Evolutionary conservation across 2,113 vertebrate genomes (phyloP).

Genomic region (Psephotus haematonotus): DNA sequence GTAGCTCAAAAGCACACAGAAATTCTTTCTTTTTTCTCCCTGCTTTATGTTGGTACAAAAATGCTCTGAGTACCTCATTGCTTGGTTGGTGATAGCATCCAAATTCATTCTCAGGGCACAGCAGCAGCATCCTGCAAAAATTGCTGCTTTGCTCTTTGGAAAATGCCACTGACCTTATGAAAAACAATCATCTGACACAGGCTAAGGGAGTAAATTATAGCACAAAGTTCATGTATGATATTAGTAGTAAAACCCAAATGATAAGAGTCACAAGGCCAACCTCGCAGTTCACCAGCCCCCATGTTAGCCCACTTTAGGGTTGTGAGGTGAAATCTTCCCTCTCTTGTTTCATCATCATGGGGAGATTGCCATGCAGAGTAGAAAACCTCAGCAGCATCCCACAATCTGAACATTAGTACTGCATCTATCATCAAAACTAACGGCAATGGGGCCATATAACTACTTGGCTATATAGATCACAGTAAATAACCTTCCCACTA

Average conservation of each 20-base stretch:
- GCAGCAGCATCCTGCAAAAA: neutral
- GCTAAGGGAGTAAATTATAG: neutral
- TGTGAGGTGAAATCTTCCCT: neutral
- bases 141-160: neutral
- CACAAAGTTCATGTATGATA: neutral
- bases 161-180: conserved; percentile 6
- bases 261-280: neutral
- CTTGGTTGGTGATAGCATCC: neutral
- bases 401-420: neutral
- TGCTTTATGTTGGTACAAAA: neutral
- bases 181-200: neutral
- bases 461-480: neutral
- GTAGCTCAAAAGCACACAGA: neutral
- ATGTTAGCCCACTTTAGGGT: accelerated
- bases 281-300: neutral
- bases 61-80: neutral
- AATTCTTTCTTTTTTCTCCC: neutral
- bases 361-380: neutral
- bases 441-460: neutral
- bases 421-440: neutral
- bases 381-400: neutral
- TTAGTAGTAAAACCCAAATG: neutral
- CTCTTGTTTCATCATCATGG: accelerated
- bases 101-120: accelerated
- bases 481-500: neutral